Percentiles rank a stretch among this genome's conserved stretches.
Evolutionary conservation across 2,113 vertebrate genomes (phyloP).

Genomic region (Uropsilus gracilis): DNA sequence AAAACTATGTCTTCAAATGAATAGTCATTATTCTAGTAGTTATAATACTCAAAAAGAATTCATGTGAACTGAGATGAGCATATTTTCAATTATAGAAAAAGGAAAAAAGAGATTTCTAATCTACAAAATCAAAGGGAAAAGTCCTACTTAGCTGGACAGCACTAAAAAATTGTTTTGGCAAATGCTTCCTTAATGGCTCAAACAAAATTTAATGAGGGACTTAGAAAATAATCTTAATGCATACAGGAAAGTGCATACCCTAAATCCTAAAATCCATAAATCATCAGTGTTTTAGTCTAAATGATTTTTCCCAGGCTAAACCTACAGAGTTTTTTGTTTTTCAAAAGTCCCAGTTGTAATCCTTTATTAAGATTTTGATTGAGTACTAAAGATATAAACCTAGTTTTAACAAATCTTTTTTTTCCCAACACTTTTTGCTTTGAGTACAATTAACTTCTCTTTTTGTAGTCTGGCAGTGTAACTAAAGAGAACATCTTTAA

Average conservation of each 20-base stretch:
- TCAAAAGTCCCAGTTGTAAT: slow-evolving; percentile 63
- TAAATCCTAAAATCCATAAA: slow-evolving; percentile 78
- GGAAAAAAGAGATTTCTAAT: not conserved
- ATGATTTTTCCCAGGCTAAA: slow-evolving; percentile 46
- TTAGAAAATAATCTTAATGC: slow-evolving; percentile 70
- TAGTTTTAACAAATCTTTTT: slow-evolving; percentile 22
- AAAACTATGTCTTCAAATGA: not conserved
- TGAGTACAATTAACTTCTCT: slow-evolving; percentile 70
- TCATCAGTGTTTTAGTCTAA: slow-evolving; percentile 68
- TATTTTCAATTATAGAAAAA: not conserved
- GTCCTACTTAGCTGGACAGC: not conserved
- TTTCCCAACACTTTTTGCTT: slow-evolving; percentile 36
- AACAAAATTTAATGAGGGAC: slow-evolving; percentile 76
- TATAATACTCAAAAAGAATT: not conserved
- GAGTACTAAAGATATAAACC: slow-evolving; percentile 67
- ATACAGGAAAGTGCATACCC: slow-evolving; percentile 26
- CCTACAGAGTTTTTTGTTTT: slow-evolving; percentile 65
- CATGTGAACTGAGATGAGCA: not conserved
- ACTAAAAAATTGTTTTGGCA: slow-evolving; percentile 61
- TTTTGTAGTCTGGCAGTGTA: not conserved
- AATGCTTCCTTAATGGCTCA: slow-evolving; percentile 67
- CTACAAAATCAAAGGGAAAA: not conserved
- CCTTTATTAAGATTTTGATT: slow-evolving; percentile 79
- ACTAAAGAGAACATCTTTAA: slow-evolving; percentile 39
- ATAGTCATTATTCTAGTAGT: not conserved